Evolutionary conservation across 2,888 invertebrate species (phyloP).

Genomic region (Phortica okadai): DNA sequence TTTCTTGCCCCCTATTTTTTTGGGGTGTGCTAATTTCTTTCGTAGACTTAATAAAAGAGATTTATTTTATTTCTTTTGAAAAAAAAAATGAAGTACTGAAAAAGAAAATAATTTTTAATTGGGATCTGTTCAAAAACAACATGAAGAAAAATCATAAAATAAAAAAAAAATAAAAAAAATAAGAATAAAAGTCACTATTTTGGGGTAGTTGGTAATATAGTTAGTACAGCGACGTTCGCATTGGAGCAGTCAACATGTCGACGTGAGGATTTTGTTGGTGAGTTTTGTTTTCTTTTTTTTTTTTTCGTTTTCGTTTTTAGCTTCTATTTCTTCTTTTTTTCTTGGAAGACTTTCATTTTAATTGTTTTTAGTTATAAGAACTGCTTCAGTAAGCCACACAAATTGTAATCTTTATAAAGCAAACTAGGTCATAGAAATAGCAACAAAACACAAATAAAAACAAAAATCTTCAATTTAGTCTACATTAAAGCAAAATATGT

Average conservation of each 20-base stretch:
- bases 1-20: not conserved
- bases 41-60: not conserved
- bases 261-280: constrained; percentile 26
- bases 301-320: constrained; percentile 13
- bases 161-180: constrained; percentile 6
- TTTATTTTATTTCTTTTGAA: constrained; percentile 25
- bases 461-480: not conserved
- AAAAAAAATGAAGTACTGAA: constrained; percentile 26
- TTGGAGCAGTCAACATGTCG: constrained; percentile 22
- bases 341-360: constrained; percentile 1
- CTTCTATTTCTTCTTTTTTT: constrained; percentile 5
- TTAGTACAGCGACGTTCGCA: constrained; percentile 9
- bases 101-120: constrained; percentile 53
- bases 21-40: not conserved
- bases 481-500: not conserved
- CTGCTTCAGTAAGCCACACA: not conserved
- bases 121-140: constrained; percentile 66
- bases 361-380: not conserved
- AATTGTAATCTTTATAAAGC: not conserved
- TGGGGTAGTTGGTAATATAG: constrained; percentile 32
- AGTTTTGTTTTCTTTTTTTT: constrained; percentile 12
- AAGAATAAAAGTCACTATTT: constrained; percentile 12
- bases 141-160: not conserved
- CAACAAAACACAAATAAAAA: no score
- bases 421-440: no score